Percentiles rank a stretch among this genome's conserved stretches.
These are phyloP conservation scores for Philhelius pedissequus DNA, from an alignment of 2,888 invertebrate genomes.

Conservation along the genomic window DNA sequence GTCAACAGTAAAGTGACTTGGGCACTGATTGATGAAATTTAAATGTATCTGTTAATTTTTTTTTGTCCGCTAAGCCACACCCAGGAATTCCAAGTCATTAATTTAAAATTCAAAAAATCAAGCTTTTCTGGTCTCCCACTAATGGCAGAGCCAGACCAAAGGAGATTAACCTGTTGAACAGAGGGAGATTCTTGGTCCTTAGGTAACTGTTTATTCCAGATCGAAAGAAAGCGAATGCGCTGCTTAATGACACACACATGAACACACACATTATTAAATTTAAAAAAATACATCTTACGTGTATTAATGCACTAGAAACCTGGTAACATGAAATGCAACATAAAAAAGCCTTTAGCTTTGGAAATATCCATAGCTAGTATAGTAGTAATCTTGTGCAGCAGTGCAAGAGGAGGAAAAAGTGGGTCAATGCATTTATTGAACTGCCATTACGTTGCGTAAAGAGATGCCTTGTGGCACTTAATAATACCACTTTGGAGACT, in stretches of 20 bases:
- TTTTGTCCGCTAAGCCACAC: constrained; percentile 43
- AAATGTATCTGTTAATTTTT: background rate
- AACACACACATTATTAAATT: background rate
- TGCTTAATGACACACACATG: background rate
- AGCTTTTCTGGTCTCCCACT: constrained; percentile 43
- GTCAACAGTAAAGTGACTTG: constrained; percentile 31
- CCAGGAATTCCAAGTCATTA: constrained; percentile 40
- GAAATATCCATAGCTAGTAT: constrained; percentile 22
- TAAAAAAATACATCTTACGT: constrained; percentile 13
- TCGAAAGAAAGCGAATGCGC: constrained; percentile 46
- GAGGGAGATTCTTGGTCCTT: constrained; percentile 58
- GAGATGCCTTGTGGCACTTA: constrained; percentile 34
- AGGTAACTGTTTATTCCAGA: constrained; percentile 44
- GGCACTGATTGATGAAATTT: constrained; percentile 39
- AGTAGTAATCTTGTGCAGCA: too few relatives aligned
- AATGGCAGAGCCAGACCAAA: background rate
- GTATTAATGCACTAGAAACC: constrained; percentile 15
- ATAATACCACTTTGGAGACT: constrained; percentile 17
- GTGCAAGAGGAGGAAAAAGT: constrained; percentile 41
- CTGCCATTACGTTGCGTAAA: constrained; percentile 53
- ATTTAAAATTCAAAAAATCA: constrained; percentile 39
- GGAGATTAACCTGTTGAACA: constrained; percentile 38
- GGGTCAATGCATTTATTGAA: constrained; percentile 65
- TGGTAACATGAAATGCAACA: background rate
- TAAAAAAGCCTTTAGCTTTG: constrained; percentile 22